Evolutionary conservation across 2,113 vertebrate species (phyloP).

Genomic region (Trogon surrucura): DNA sequence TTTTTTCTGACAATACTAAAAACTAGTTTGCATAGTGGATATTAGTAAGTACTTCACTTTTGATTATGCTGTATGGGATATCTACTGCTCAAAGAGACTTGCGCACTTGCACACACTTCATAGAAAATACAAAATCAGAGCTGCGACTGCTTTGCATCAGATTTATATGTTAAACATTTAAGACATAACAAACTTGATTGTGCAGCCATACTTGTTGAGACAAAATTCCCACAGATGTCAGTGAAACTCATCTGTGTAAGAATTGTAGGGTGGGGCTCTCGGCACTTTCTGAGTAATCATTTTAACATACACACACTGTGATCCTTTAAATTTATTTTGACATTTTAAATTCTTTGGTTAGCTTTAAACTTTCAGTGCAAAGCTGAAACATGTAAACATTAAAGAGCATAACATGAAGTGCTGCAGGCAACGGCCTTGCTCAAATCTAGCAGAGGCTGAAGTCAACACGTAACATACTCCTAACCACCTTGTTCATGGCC

Average conservation of each 20-base stretch:
- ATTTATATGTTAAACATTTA: neutral
- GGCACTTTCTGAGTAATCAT: neutral
- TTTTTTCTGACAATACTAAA: neutral
- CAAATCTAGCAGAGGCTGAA: conserved; percentile 36
- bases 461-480: conserved; percentile 41
- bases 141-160: neutral
- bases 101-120: neutral
- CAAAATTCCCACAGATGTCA: conserved; percentile 1
- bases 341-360: conserved; percentile 7
- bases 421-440: conserved; percentile 50
- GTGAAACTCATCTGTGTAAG: neutral
- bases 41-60: neutral
- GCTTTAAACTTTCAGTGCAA: neutral
- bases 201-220: conserved; percentile 16
- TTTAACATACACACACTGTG: neutral
- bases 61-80: rapidly evolving
- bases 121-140: neutral
- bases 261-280: conserved; percentile 5
- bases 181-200: neutral
- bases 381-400: conserved; percentile 5
- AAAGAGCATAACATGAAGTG: conserved; percentile 35
- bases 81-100: neutral
- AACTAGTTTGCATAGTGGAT: neutral
- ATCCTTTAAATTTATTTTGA: neutral
- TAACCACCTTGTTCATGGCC: conserved; percentile 36